A percentile compares a stretch with the other conserved stretches of the same genome.
These are phyloP conservation scores for Sinodicranocentrus sp. DNA, from an alignment of 2,888 invertebrate species.

Conservation along the genomic window DNA sequence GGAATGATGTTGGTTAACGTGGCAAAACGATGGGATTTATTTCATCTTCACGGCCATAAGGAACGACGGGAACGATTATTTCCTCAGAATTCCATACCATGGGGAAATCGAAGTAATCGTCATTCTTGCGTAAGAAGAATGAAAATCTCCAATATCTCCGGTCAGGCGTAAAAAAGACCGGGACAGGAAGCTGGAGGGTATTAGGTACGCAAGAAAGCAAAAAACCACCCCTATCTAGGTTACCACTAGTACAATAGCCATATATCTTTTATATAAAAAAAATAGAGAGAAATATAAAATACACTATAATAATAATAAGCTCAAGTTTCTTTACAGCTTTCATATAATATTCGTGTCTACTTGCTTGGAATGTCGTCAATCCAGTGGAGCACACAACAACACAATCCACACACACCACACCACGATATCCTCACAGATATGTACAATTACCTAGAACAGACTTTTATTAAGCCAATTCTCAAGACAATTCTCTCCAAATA, in stretches of 20 bases:
- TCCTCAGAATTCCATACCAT: slow-evolving; percentile 50
- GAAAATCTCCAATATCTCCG: slow-evolving; percentile 68
- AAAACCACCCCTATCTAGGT: neutral
- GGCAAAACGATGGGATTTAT: slow-evolving; percentile 67
- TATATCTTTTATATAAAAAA: neutral
- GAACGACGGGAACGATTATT: slow-evolving; percentile 58
- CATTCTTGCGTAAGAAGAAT: slow-evolving; percentile 67
- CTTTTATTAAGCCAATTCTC: slow-evolving; percentile 69
- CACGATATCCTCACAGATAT: neutral
- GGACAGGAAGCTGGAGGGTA: slow-evolving; percentile 30
- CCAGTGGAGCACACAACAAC: slow-evolving; percentile 25
- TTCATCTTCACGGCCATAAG: slow-evolving; percentile 25
- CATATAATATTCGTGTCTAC: slow-evolving; percentile 7
- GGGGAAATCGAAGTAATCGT: slow-evolving; percentile 64
- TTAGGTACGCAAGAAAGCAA: slow-evolving; percentile 14
- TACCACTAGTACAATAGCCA: slow-evolving; percentile 2
- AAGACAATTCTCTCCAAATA: slow-evolving; percentile 63
- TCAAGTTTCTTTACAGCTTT: slow-evolving; percentile 31
- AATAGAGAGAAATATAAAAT: neutral
- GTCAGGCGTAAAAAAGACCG: slow-evolving; percentile 56
- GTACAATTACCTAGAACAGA: slow-evolving; percentile 22
- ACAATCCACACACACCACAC: slow-evolving; percentile 30
- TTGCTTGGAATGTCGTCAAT: slow-evolving; percentile 48
- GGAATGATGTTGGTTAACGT: slow-evolving; percentile 50
- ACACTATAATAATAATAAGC: slow-evolving; percentile 38